Evolutionary conservation across 2,113 vertebrate genomes (phyloP).

Genomic region (Meriones unguiculatus): DNA sequence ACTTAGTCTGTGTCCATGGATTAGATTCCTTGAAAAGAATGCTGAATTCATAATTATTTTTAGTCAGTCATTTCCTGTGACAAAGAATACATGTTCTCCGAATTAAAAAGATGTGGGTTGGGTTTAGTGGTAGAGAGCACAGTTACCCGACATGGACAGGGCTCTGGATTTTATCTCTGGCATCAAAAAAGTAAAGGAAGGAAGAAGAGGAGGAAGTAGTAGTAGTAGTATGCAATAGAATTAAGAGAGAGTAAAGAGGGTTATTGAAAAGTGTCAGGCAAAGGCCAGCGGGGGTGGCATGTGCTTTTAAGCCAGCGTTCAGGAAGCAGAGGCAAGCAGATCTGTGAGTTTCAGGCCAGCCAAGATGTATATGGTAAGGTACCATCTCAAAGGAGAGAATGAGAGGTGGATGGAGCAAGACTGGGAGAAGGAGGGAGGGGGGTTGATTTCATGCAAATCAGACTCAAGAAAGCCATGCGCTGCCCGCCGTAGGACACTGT

Average conservation of each 20-base stretch:
- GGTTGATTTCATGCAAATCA: background rate
- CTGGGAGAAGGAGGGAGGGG: background rate
- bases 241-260: background rate
- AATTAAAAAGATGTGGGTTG: background rate
- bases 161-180: background rate
- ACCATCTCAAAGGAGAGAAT: background rate
- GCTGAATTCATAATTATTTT: background rate
- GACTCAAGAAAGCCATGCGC: background rate
- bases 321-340: background rate
- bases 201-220: background rate
- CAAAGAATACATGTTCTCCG: background rate
- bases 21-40: background rate
- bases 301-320: background rate
- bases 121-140: background rate
- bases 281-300: background rate
- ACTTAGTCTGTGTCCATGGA: background rate
- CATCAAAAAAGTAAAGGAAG: too few relatives aligned
- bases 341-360: background rate
- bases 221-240: background rate
- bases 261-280: background rate
- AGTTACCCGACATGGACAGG: background rate
- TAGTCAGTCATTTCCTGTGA: background rate
- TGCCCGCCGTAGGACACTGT: too few relatives aligned
- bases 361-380: background rate
- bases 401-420: background rate